Conservation (phyloP, 2,888 invertebrate species). For the Mactromeris polynyma region DNA sequence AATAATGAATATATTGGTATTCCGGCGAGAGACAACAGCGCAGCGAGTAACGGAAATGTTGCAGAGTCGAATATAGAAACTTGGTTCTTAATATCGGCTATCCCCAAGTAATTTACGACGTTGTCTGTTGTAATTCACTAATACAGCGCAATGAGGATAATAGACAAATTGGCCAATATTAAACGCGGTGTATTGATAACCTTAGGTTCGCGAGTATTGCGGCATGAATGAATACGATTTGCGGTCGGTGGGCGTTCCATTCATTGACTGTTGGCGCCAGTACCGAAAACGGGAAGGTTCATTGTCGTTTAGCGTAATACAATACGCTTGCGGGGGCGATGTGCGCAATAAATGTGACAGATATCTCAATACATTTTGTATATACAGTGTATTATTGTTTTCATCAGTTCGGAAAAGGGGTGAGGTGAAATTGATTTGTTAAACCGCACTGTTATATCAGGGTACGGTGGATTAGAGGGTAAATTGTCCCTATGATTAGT, state of each 20-base stretch:
- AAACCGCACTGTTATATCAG: neutral
- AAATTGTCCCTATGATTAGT: neutral
- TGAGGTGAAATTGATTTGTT: neutral
- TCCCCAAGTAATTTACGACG: neutral
- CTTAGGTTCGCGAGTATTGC: neutral
- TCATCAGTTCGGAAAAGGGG: neutral
- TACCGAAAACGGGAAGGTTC: neutral
- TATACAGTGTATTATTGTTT: too few species aligned
- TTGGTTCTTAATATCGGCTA: neutral
- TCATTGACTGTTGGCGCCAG: neutral
- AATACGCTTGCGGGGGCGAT: constrained; percentile 2
- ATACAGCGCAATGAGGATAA: neutral
- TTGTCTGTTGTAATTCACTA: neutral
- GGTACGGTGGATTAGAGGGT: neutral
- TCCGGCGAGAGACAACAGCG: neutral
- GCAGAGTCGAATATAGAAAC: neutral
- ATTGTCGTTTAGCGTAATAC: neutral
- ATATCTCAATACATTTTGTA: neutral
- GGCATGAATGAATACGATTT: neutral
- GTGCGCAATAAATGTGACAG: neutral
- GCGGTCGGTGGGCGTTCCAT: neutral
- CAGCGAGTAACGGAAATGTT: neutral
- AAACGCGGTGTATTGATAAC: neutral
- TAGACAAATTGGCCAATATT: neutral
- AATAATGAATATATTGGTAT: neutral